These are phyloP conservation scores for Trichopria drosophilae DNA, from an alignment of 2,888 invertebrate genomes.

Conservation along the genomic window DNA sequence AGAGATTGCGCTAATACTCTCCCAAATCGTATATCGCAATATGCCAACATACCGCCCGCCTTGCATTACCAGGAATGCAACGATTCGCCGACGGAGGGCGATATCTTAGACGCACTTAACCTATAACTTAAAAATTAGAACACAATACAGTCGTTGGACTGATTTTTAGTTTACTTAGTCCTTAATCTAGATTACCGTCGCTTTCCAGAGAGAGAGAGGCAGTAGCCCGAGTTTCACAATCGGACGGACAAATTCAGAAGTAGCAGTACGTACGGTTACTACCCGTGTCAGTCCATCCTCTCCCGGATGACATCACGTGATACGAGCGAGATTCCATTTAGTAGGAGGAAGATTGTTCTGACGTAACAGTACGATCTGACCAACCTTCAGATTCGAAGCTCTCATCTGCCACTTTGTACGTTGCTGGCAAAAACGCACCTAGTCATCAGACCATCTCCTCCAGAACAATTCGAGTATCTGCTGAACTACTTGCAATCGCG, in stretches of 20 bases:
- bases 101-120: too few species aligned
- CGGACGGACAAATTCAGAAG: constrained; percentile 2
- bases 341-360: constrained; percentile 7
- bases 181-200: too few species aligned
- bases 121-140: too few species aligned
- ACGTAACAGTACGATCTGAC: constrained; percentile 8
- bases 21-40: too few species aligned
- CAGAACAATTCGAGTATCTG: constrained; percentile 3
- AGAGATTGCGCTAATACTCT: too few species aligned
- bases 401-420: constrained; percentile 5
- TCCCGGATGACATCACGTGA: neutral
- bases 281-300: constrained; percentile 8
- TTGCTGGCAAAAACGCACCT: constrained; percentile 14
- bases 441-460: too few species aligned
- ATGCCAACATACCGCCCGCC: too few species aligned
- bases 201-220: too few species aligned
- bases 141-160: too few species aligned
- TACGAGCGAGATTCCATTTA: constrained; percentile 13
- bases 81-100: too few species aligned
- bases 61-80: too few species aligned
- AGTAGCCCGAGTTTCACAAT: constrained; percentile 12
- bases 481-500: constrained; percentile 10
- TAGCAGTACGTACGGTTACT: constrained; percentile 9
- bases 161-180: too few species aligned
- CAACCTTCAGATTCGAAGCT: neutral